phyloP scores from a whole-genome alignment of 2,113 vertebrate genomes.

The Octodon degus region DNA sequence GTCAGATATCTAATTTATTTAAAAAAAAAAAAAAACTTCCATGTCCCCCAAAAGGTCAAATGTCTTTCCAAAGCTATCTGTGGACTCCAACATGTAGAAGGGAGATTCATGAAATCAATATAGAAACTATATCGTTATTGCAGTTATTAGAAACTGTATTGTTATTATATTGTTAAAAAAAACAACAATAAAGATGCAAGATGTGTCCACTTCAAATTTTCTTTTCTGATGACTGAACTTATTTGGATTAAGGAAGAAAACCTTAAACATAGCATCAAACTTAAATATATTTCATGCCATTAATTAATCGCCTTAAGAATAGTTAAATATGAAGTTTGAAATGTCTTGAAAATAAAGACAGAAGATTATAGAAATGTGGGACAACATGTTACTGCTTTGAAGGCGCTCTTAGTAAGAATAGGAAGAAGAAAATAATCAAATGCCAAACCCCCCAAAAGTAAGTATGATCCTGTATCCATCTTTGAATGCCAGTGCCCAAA shows the following conservation, averaged over 20 bases:
- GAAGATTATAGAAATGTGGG: not conserved
- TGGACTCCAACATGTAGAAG: not conserved
- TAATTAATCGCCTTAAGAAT: slow-evolving; percentile 27
- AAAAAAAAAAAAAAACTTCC: not conserved
- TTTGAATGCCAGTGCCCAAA: not conserved
- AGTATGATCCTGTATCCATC: not conserved
- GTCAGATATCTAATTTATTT: not conserved
- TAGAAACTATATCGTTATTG: not conserved
- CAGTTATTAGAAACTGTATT: too few relatives aligned
- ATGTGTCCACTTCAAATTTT: not conserved
- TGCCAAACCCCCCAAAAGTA: not conserved
- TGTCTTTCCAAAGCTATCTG: not conserved
- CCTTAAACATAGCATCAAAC: not conserved
- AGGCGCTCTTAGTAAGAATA: not conserved
- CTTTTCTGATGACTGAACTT: slow-evolving; percentile 32
- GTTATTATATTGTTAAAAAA: not conserved
- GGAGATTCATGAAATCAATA: not conserved
- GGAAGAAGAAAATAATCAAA: not conserved
- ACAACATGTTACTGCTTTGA: not conserved
- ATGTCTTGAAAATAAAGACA: not conserved
- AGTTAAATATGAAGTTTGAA: not conserved
- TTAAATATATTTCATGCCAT: not conserved
- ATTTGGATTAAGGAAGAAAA: not conserved
- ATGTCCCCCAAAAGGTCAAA: not conserved
- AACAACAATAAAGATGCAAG: not conserved